Conservation (phyloP, 37 sponge, comb jelly and placozoan genomes). For the Lycopodina hypogea region DNA sequence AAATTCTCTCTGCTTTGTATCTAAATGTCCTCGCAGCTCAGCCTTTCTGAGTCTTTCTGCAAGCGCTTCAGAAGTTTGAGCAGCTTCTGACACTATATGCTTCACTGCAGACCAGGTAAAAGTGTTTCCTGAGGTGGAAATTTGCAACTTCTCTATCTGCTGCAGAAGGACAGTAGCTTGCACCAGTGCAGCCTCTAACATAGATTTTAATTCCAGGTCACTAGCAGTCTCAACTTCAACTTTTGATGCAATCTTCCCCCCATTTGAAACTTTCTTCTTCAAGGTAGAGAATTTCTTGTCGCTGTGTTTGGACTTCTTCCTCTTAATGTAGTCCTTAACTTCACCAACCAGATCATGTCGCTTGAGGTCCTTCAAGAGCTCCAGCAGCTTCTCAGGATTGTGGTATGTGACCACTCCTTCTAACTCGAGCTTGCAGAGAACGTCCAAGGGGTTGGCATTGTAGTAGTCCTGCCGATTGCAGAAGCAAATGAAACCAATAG, state of each 20-base stretch:
- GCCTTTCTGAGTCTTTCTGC: constrained; percentile 20
- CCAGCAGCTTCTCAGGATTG: constrained; percentile 25
- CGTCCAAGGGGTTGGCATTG: not conserved
- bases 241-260: not conserved
- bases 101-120: not conserved
- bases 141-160: constrained; percentile 21
- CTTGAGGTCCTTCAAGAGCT: constrained; percentile 37
- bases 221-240: not conserved
- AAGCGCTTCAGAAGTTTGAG: constrained; percentile 9
- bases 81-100: constrained; percentile 18
- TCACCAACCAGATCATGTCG: constrained; percentile 23
- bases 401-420: constrained; percentile 13
- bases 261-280: not conserved
- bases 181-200: constrained; percentile 7
- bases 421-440: constrained; percentile 32
- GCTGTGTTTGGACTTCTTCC: not conserved
- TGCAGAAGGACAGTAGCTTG: constrained; percentile 37
- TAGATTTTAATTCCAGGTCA: constrained; percentile 22
- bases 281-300: not conserved
- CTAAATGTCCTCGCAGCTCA: not conserved
- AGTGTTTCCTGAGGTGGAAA: not conserved
- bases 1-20: not conserved
- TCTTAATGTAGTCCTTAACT: constrained; percentile 33
- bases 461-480: constrained; percentile 14
- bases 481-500: constrained; percentile 16